Percentiles rank a stretch among this genome's conserved stretches.
Evolutionary conservation across 1,140 invertebrate species (phyloP).

Genomic region (Reticulitermes speratus): DNA sequence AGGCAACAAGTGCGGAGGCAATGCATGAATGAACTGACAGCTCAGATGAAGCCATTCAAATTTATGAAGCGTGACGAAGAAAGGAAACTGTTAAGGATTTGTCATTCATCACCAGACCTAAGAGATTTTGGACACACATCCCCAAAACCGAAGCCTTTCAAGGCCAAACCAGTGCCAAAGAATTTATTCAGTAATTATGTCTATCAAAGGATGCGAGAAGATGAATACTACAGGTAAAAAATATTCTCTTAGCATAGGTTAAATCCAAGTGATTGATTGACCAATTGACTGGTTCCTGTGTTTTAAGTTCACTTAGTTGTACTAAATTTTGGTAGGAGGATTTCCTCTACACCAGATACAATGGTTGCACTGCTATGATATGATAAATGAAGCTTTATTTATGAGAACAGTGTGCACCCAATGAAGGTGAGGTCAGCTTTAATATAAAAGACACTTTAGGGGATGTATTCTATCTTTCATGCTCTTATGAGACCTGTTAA

Average conservation of each 20-base stretch:
- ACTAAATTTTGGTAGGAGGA: no score
- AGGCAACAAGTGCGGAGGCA: conserved; percentile 55
- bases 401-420: no score
- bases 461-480: no score
- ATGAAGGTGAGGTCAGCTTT: no score
- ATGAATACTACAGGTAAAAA: conserved; percentile 64
- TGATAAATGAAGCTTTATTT: no score
- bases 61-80: conserved; percentile 59
- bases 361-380: no score
- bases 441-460: no score
- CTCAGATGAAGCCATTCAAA: conserved; percentile 62
- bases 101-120: conserved; percentile 57
- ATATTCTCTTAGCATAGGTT: not conserved
- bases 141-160: conserved; percentile 48
- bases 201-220: conserved; percentile 67
- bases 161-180: conserved; percentile 65
- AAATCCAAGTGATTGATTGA: not conserved
- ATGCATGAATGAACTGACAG: conserved; percentile 54
- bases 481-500: no score
- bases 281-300: no score
- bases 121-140: not conserved
- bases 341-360: no score
- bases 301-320: no score
- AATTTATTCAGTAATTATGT: conserved; percentile 67
- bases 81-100: conserved; percentile 46